These are phyloP conservation scores for Empis livida DNA, from an alignment of 2,888 invertebrate species.

Conservation along the genomic window DNA sequence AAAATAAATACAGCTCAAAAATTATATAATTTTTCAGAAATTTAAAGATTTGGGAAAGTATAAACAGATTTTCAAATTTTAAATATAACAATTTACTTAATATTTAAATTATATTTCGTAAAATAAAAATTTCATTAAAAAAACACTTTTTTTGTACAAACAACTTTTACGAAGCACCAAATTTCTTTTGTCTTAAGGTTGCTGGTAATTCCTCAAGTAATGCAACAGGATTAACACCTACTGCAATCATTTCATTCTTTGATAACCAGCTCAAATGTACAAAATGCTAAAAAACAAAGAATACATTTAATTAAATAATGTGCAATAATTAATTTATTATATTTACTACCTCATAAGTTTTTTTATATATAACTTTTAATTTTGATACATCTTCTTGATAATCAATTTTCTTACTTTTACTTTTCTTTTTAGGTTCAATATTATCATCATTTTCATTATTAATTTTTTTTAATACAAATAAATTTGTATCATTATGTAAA, in stretches of 20 bases:
- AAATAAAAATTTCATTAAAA: no score
- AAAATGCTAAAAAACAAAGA: constrained; percentile 46
- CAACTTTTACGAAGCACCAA: constrained; percentile 36
- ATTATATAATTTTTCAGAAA: no score
- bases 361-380: constrained; percentile 4
- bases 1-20: no score
- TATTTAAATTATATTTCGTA: no score
- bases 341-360: constrained; percentile 21
- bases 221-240: constrained; percentile 60
- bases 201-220: constrained; percentile 60
- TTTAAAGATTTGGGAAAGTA: no score
- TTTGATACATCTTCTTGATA: constrained; percentile 5
- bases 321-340: constrained; percentile 22
- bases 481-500: constrained; percentile 53
- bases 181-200: constrained; percentile 51
- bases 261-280: constrained; percentile 56
- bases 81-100: no score
- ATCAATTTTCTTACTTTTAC: neutral
- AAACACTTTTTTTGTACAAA: no score
- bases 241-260: constrained; percentile 56
- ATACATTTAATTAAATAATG: neutral
- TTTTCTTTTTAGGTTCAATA: constrained; percentile 43
- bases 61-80: no score
- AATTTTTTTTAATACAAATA: constrained; percentile 35
- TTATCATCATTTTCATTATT: neutral